These are phyloP conservation scores for Erannis defoliaria DNA, from an alignment of 2,888 invertebrate species.

Conservation along the genomic window DNA sequence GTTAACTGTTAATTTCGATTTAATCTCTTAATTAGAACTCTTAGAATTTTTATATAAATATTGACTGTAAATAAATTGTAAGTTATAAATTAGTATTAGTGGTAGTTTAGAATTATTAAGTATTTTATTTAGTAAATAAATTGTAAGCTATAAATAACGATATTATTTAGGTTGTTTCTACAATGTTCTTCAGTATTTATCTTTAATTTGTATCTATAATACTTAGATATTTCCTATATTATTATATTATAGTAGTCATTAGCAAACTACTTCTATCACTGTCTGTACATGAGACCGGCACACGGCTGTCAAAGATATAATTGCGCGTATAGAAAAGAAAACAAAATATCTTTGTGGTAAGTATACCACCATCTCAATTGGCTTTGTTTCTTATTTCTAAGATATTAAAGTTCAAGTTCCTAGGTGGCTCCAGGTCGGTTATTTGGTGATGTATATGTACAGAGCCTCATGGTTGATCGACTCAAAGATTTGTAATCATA, in stretches of 20 bases:
- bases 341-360: conserved; percentile 63
- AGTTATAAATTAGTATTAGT: neutral
- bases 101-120: neutral
- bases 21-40: conserved; percentile 51
- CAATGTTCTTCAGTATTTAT: too few species aligned
- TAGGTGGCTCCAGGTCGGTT: conserved; percentile 43
- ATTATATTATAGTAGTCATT: conserved; percentile 22
- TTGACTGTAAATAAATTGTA: conserved; percentile 1
- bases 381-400: conserved; percentile 52
- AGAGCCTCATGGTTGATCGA: conserved; percentile 78
- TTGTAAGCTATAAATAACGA: too few species aligned
- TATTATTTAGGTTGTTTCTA: too few species aligned
- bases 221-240: too few species aligned
- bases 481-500: conserved; percentile 76
- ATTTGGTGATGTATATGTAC: conserved; percentile 67
- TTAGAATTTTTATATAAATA: neutral
- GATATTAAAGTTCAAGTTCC: conserved; percentile 43
- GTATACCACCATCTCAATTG: conserved; percentile 27
- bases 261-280: conserved; percentile 58
- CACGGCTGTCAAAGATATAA: conserved; percentile 82
- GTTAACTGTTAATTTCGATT: conserved; percentile 54
- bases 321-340: conserved; percentile 79
- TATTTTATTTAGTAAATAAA: neutral
- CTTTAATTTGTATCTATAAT: neutral
- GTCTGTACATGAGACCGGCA: conserved; percentile 64